Conservation (phyloP, 2,888 invertebrate species). For the Leptinotarsa peninsularis region DNA sequence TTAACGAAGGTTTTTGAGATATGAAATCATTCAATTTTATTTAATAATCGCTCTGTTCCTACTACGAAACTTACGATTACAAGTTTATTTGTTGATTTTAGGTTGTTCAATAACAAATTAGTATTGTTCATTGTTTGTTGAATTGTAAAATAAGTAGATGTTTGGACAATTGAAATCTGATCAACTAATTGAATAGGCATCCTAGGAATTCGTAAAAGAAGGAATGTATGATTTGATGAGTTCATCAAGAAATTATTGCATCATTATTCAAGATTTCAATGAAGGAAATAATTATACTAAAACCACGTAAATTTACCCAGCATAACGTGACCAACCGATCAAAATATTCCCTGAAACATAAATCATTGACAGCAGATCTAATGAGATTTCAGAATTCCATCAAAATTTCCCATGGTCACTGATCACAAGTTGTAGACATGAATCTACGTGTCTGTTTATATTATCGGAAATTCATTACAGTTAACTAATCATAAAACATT, state of each 20-base stretch:
- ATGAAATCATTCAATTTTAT: too few species aligned
- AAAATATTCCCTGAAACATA: conserved; percentile 2
- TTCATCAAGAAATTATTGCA: background rate
- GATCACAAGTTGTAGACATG: background rate
- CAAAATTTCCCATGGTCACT: background rate
- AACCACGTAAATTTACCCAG: conserved; percentile 5
- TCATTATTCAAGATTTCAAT: background rate
- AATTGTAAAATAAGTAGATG: too few species aligned
- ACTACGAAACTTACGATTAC: too few species aligned
- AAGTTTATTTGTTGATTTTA: too few species aligned
- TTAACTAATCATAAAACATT: background rate
- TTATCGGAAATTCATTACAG: background rate
- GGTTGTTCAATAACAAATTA: too few species aligned
- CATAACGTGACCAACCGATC: background rate
- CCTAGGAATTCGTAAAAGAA: too few species aligned
- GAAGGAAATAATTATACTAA: background rate
- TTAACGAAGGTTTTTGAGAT: too few species aligned
- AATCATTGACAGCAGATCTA: background rate
- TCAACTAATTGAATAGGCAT: too few species aligned
- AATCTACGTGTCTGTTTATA: background rate
- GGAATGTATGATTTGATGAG: background rate
- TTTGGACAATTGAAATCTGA: too few species aligned
- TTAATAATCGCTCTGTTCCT: too few species aligned
- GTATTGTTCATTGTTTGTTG: too few species aligned
- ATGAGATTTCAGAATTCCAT: background rate